Base-by-base conservation (phyloP, 1,140 invertebrate species). In the Saccostrea echinata region DNA sequence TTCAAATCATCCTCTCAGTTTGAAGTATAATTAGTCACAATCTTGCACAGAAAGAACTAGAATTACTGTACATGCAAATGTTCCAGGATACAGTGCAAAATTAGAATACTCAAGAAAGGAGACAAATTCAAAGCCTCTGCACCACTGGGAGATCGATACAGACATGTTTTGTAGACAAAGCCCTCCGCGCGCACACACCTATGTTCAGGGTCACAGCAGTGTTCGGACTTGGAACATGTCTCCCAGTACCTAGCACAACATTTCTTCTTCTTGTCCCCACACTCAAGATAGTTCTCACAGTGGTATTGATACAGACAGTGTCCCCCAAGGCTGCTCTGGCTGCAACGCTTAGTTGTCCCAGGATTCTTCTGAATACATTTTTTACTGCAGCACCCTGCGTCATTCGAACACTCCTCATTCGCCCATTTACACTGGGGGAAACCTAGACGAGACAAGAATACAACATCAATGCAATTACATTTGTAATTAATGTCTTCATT, bases 211-310 rank as follows among this genome's bases (percentile, higher is more conserved):
- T 91, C 85, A 64, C 92, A 93, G 83, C 92, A 93, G 51, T 92
- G 91, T 2, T 64, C 30, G 1, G 35, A 13, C 0, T 82, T 53
- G 12, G 43, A 80, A 68, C 92, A 92, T 1, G 90, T 88, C 8
- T 90, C 90, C 92, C 91, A 93, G 86, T 91, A 92, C 21, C 76
- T 55, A 2, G 92, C 87, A 68, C 92, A 93, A 71, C 92, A 93
- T 13, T 80, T 87, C 82, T 80, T 87, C 82, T 90, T 90, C 30
- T 88, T 88, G 1, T 43, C n/a, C 4, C 91, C 90, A 86, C 91
- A 93, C n/a, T 81, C 83, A 1, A 90, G 88, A 16, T 88, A 84
- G 18, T 90, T 83, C 27, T 92, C 87, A 86, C 92, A 93, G 43
- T 93, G 91, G 82, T 93, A 91, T 1, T 85, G 91, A 76, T 90